A percentile compares a stretch with the other conserved stretches of the same genome.
Conservation (phyloP, 2,888 invertebrate genomes). For the Euphydryas editha region DNA sequence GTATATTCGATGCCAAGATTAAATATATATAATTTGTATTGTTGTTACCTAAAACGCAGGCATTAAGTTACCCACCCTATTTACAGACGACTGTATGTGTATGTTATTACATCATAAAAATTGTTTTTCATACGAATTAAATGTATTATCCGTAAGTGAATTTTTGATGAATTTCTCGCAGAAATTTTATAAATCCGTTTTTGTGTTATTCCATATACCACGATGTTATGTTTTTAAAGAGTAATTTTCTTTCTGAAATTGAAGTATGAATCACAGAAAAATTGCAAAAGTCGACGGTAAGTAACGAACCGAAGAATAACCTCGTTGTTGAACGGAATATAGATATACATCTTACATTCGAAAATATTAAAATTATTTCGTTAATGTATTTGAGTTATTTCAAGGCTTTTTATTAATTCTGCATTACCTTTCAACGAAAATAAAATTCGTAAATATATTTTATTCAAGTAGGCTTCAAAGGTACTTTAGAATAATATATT, state of each 20-base stretch:
- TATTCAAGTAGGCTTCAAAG: no score
- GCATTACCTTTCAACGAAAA: no score
- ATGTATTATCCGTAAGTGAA: neutral
- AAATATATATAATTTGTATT: no score
- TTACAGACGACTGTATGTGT: no score
- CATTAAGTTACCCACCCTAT: no score
- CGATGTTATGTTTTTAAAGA: neutral
- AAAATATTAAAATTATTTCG: neutral
- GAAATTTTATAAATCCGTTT: neutral
- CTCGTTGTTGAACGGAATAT: neutral
- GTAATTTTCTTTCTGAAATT: slow-evolving; percentile 8
- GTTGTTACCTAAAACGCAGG: no score
- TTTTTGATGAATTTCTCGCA: neutral
- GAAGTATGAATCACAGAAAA: neutral
- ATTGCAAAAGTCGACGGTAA: slow-evolving; percentile 1
- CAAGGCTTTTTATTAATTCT: no score
- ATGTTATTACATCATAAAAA: neutral
- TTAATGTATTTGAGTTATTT: neutral
- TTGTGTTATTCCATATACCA: neutral
- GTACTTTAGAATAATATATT: no score
- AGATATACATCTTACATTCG: neutral
- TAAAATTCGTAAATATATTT: no score
- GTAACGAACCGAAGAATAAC: slow-evolving; percentile 1
- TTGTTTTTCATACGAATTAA: neutral
- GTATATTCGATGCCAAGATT: no score